phyloP scores from a whole-genome alignment of 1,140 invertebrate species.

The Lineus longissimus region DNA sequence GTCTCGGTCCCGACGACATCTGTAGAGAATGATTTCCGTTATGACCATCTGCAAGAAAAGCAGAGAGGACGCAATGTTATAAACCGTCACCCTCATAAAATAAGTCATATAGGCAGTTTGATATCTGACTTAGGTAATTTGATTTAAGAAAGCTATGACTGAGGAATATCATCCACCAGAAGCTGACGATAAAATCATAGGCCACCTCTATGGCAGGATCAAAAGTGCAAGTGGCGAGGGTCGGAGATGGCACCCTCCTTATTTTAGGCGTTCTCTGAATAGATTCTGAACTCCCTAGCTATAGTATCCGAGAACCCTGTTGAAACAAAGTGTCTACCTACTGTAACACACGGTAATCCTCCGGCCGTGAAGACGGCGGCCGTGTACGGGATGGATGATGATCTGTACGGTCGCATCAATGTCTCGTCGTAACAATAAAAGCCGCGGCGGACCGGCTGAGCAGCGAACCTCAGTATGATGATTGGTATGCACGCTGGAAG shows the following conservation, averaged over 20 bases:
- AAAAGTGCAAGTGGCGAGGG: no score
- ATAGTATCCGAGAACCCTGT: not conserved
- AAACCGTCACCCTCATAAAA: no score
- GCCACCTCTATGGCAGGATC: not conserved
- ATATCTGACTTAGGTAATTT: no score
- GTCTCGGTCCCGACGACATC: not conserved
- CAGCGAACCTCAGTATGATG: not conserved
- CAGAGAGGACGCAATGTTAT: no score
- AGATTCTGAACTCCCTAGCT: not conserved
- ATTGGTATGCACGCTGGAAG: slow-evolving; percentile 8
- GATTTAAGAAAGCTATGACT: no score
- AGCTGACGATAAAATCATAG: not conserved
- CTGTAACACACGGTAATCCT: not conserved
- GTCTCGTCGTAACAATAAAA: slow-evolving; percentile 92
- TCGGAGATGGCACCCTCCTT: no score
- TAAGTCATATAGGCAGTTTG: no score
- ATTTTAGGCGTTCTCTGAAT: not conserved
- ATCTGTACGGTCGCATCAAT: slow-evolving; percentile 68
- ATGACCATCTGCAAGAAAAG: slow-evolving; percentile 3
- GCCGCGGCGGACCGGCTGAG: slow-evolving; percentile 72
- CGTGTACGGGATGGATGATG: slow-evolving; percentile 27
- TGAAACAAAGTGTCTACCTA: not conserved
- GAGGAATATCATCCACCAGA: not conserved
- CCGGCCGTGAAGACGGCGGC: not conserved
- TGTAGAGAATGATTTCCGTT: not conserved